Base-by-base conservation (phyloP, 1,140 invertebrate species). In the Drosophila bifasciata region DNA sequence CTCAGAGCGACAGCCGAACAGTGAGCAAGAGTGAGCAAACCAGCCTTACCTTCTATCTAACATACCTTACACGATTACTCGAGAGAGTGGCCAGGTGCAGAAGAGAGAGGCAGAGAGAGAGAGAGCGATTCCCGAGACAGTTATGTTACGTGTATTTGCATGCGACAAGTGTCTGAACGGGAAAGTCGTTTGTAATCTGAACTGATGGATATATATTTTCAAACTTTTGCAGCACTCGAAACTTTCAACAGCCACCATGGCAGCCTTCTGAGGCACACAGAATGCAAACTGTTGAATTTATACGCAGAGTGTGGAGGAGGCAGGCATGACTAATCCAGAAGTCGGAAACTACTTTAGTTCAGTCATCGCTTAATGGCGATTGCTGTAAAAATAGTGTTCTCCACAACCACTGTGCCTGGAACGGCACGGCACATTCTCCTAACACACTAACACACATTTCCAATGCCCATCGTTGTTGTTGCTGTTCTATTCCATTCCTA, bases 401-500 rank as follows among this genome's bases (percentile, higher is more conserved):
- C 16, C 36, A 36, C 32, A 48, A 86, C 77, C 81, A 85, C 81
- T 68, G 81, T 85, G 69, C 81, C 46, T 51, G 46, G 48, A 49
- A 62, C 55, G 46, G 57, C 69, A n/a, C n/a, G n/a, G n/a, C n/a
- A n/a, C n/a, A 70, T 64, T 60, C 60, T 46, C 36, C 67, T 85
- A 85, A 64, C 83, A 85, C 78, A 85, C 77, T 85, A 85, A 85
- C 81, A 86, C 83, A 85, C 44, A 76, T 81, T 85, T 85, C 78
- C 81, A 86, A 75, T 72, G 79, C 79, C 71, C 79, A 84, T 17
- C 41, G 49, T 48, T 46, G 32, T 67, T 49, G 40, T 68, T 68
- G 28, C 67, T 68, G n/a, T n/a, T n/a, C n/a, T n/a, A n/a, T 68
- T 41, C 21, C 44, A 52, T 60, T 53, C 60, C 44, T 63, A 61